Conservation (phyloP, 2,888 invertebrate genomes). For the Gerris lacustris region DNA sequence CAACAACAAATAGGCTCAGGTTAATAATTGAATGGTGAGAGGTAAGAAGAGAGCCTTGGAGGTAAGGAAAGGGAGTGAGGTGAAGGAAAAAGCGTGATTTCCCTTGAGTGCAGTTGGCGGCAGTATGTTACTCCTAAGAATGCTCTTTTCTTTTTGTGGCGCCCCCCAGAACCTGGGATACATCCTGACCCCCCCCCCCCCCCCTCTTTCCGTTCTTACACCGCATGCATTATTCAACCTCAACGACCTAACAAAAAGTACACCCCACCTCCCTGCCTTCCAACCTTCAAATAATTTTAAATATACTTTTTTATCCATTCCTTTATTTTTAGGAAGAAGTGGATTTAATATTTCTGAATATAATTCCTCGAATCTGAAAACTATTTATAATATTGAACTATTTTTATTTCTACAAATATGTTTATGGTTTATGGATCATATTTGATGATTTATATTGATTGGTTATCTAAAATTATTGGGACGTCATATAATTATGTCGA, state of each 20-base stretch:
- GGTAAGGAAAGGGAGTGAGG: too few species aligned
- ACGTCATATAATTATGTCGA: too few species aligned
- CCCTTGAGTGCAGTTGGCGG: neutral
- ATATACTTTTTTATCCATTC: neutral
- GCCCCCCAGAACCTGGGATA: neutral
- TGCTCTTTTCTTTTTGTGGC: neutral
- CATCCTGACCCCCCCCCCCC: too few species aligned
- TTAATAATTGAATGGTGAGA: neutral
- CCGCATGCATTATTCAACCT: neutral
- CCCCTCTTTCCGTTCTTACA: too few species aligned
- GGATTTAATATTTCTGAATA: too few species aligned
- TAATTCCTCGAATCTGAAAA: too few species aligned
- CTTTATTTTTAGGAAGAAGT: too few species aligned
- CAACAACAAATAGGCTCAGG: constrained; percentile 3
- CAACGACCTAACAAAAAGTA: neutral
- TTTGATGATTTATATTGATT: too few species aligned
- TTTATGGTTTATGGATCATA: too few species aligned
- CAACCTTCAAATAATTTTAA: constrained; percentile 1
- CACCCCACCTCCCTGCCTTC: neutral
- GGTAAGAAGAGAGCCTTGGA: neutral
- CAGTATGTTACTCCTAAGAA: neutral
- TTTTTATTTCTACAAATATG: too few species aligned
- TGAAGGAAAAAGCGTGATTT: neutral
- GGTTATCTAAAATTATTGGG: too few species aligned
- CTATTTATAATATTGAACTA: too few species aligned